Evolutionary conservation across 2,797 vertebrate genomes (phyloP).

Genomic region (Typhlichthys eigenmanni): DNA sequence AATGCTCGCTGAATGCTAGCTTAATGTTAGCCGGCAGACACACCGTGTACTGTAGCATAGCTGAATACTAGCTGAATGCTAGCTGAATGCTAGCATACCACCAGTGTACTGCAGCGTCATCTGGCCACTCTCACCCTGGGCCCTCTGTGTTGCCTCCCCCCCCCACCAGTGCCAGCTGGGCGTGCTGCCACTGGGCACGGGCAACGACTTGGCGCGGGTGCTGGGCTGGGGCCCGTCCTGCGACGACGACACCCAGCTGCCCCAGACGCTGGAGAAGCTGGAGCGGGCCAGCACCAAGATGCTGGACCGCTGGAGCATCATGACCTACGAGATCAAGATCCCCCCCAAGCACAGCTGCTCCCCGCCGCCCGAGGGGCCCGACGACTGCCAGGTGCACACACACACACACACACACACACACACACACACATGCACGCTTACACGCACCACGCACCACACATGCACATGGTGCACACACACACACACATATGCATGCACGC

Average conservation of each 20-base stretch:
- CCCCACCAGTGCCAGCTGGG: constrained; percentile 91
- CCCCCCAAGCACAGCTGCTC: constrained; percentile 89
- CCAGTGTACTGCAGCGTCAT: neutral
- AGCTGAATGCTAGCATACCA: too few species aligned
- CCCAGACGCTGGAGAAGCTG: constrained; percentile 95
- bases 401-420: neutral
- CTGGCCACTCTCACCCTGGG: neutral
- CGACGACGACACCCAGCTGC: constrained; percentile 95
- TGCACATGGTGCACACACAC: constrained; percentile 4
- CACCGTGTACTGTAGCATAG: too few species aligned
- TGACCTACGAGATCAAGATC: constrained; percentile 98
- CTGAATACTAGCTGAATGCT: too few species aligned
- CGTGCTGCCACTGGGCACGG: constrained; percentile 92
- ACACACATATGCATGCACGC: constrained; percentile 20
- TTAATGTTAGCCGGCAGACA: too few species aligned
- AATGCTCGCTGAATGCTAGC: too few species aligned
- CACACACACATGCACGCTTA: constrained; percentile 21
- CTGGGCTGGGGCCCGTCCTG: constrained; percentile 97
- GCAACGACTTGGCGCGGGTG: constrained; percentile 95
- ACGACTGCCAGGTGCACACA: constrained; percentile 86
- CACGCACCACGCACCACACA: constrained; percentile 3
- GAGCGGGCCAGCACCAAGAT: constrained; percentile 98
- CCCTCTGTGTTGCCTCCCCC: neutral
- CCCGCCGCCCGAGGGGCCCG: constrained; percentile 84
- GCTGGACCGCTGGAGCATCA: constrained; percentile 99